Conservation (phyloP, 2,797 vertebrate genomes). For the Parambassis ranga region DNA sequence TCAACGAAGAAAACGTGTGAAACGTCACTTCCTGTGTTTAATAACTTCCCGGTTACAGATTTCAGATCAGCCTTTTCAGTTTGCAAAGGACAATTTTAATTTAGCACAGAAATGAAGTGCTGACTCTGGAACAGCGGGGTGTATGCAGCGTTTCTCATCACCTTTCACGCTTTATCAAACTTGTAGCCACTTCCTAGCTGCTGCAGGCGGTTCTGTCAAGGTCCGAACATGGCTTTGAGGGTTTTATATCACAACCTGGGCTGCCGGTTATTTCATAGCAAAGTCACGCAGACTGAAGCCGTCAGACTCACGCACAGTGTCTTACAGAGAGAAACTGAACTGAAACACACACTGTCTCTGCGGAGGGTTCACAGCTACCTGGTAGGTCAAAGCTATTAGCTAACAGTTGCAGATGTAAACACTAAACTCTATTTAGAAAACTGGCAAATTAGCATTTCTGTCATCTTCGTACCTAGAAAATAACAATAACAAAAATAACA, state of each 20-base stretch:
- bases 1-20: neutral
- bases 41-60: fast-evolving
- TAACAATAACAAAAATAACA: no score
- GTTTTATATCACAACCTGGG: conserved; percentile 19
- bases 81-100: fast-evolving
- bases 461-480: neutral
- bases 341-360: neutral
- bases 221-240: conserved; percentile 39
- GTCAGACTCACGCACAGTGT: conserved; percentile 14
- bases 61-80: conserved; percentile 2
- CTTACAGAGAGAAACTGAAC: neutral
- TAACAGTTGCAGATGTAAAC: fast-evolving
- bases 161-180: conserved; percentile 19
- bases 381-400: conserved; percentile 68
- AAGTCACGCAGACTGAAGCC: conserved; percentile 1
- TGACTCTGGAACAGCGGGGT: conserved; percentile 20
- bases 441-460: neutral
- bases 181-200: conserved; percentile 25
- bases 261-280: conserved; percentile 28
- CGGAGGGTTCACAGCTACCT: conserved; percentile 12
- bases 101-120: fast-evolving
- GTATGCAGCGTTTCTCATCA: fast-evolving
- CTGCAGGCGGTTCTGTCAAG: conserved; percentile 8
- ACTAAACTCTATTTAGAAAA: neutral
- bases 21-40: conserved; percentile 20